Evolutionary conservation across 2,113 vertebrate species (phyloP), one percentile per base, ranked within the genome.

Genomic region (Oreochromis aureus): DNA sequence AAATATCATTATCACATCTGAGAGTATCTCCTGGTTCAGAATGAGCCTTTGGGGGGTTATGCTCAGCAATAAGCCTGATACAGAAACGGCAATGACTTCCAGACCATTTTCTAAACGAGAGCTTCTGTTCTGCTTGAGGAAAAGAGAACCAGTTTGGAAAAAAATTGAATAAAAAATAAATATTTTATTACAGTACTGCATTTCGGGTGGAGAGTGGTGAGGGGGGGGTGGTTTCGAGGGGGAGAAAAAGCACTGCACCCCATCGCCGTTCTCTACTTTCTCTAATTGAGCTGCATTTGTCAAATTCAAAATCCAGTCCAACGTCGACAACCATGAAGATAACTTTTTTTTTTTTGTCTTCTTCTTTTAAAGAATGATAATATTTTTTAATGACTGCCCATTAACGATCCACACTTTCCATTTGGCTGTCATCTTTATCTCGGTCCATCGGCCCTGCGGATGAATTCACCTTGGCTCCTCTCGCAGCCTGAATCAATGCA

Each of bases 361-460:
- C 41, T 73, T 76, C 24, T 12, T 48, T 48, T 76, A 27, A 32
- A 34, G 27, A 61, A 82, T 18, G 61, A 44, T 24, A 71, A 44
- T 44, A 24, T 71, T 24, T 71, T 83, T 69, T 83, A 86, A 90
- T 61, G 81, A 89, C 32, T 46, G 32, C 19, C 7, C 53, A 8
- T 54, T 34, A 88, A 86, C 53, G 4, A 81, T 85, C 89, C 53
- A n/a, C 69, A 79, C 89, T 88, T 89, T 87, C 83, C 63, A 61
- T 91, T 86, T 81, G 81, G 85, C 87, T 36, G 71, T 71, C 44
- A 11, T 83, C 76, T 91, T 90, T 86, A 87, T 93, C 86, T 86
- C 63, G 12, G 81, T 84, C 89, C 82, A 89, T 93, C 85, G 44
- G 76, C 54, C 76, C 71, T 53, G 78, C 81, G 4, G 86, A 89